Conservation (phyloP, 92 coral and sea anemone genomes). For the Parazoanthus swiftii region DNA sequence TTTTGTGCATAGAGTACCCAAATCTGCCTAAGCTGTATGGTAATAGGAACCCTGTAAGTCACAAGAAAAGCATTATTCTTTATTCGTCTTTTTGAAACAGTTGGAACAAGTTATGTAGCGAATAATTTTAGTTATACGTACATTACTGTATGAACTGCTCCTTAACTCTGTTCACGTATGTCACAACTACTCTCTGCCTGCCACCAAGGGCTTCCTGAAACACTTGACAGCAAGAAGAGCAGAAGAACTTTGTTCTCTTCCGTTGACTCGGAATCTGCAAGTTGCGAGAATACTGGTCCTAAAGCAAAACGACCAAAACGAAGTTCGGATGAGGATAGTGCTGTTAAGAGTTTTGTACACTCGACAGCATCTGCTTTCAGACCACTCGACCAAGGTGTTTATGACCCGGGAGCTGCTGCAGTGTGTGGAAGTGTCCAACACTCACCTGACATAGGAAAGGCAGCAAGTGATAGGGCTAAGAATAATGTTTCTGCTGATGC, state of each 20-base stretch:
- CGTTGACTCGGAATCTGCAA: slow-evolving; percentile 7
- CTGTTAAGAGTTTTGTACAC: slow-evolving; percentile 52
- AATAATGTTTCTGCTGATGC: not conserved
- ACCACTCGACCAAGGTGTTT: slow-evolving; percentile 14
- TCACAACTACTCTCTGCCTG: slow-evolving; percentile 84
- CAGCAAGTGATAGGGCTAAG: not conserved
- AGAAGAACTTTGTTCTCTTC: slow-evolving; percentile 71
- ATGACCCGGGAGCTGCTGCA: not conserved
- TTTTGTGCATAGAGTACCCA: not conserved
- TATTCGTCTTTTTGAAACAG: not conserved
- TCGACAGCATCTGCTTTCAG: slow-evolving; percentile 71
- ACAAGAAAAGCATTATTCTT: too few relatives aligned
- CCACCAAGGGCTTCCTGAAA: slow-evolving; percentile 60
- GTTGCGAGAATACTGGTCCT: slow-evolving; percentile 49
- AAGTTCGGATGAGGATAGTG: slow-evolving; percentile 49
- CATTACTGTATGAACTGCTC: slow-evolving; percentile 3
- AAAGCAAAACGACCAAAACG: slow-evolving; percentile 56
- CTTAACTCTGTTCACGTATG: slow-evolving; percentile 75
- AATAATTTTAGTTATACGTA: not conserved
- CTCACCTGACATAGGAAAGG: slow-evolving; percentile 5
- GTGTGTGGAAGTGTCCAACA: not conserved
- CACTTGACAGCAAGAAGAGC: slow-evolving; percentile 62
- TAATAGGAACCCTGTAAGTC: too few relatives aligned
- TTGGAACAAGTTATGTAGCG: not conserved
- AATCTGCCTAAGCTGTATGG: too few relatives aligned